These are phyloP conservation scores for Noctuana brunneofusca DNA, from an alignment of 2,888 invertebrate species.

Conservation along the genomic window DNA sequence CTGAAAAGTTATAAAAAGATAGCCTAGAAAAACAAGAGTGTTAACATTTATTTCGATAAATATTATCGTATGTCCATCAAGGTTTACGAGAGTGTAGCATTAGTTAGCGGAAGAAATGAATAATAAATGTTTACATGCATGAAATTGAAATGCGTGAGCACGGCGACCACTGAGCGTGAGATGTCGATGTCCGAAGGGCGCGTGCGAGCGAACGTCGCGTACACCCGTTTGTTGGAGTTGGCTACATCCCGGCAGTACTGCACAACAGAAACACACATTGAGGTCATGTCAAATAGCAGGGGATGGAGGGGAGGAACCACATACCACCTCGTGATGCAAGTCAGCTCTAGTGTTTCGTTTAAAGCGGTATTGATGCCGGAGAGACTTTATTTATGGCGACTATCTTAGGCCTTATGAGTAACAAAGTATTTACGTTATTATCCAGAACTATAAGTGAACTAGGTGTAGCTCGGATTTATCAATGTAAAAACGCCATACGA, in stretches of 20 bases:
- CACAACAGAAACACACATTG: not conserved
- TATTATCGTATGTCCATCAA: conserved; percentile 12
- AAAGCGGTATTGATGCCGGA: too few relatives aligned
- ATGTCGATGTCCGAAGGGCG: conserved; percentile 97
- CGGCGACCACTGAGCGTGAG: conserved; percentile 94
- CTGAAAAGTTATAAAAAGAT: conserved; percentile 6
- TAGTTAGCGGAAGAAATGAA: conserved; percentile 16
- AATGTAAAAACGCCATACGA: not conserved
- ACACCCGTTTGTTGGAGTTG: conserved; percentile 93
- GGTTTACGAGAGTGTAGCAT: not conserved
- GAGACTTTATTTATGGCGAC: too few relatives aligned
- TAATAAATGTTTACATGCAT: conserved; percentile 86
- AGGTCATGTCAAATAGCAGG: not conserved
- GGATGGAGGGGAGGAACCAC: too few relatives aligned
- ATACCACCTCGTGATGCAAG: too few relatives aligned
- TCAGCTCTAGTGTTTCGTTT: too few relatives aligned
- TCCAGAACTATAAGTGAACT: too few relatives aligned
- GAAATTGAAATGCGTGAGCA: conserved; percentile 94
- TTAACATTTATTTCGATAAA: conserved; percentile 21
- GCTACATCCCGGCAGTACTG: conserved; percentile 94
- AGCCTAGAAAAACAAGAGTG: conserved; percentile 23
- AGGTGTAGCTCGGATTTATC: too few relatives aligned
- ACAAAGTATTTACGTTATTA: too few relatives aligned
- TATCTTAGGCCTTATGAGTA: too few relatives aligned
- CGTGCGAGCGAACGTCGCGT: conserved; percentile 95